Conservation (phyloP, 2,113 vertebrate species). For the Pristiophorus japonicus region DNA sequence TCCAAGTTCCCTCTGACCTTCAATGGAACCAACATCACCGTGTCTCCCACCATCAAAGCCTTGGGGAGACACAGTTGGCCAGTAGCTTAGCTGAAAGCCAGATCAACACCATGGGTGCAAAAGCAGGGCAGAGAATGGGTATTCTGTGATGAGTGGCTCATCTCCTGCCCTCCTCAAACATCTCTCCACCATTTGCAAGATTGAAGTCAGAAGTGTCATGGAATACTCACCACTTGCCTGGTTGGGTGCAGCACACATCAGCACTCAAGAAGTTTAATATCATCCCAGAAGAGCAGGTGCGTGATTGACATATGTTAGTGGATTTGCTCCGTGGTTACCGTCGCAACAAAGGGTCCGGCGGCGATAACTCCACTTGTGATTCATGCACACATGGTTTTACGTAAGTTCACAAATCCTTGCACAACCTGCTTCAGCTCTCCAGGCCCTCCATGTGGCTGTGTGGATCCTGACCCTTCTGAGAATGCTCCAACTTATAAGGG, state of each 20-base stretch:
- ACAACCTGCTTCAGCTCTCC: too few relatives aligned
- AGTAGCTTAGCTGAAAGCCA: neutral
- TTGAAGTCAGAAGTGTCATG: neutral
- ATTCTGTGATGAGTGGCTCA: neutral
- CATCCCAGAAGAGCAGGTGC: neutral
- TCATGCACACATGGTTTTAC: too few relatives aligned
- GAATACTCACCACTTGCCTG: neutral
- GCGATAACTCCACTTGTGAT: too few relatives aligned
- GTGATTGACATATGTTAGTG: neutral
- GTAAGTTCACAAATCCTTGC: too few relatives aligned
- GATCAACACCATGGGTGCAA: neutral
- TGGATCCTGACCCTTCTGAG: too few relatives aligned
- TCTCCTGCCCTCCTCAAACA: neutral
- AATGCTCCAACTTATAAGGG: too few relatives aligned
- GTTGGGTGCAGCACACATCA: neutral
- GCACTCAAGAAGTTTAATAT: neutral
- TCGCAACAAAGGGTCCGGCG: too few relatives aligned
- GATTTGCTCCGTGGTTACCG: too few relatives aligned
- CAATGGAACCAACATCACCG: neutral
- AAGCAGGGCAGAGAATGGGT: neutral
- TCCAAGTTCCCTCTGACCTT: neutral
- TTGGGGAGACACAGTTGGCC: neutral
- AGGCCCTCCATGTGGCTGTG: too few relatives aligned
- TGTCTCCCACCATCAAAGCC: neutral
- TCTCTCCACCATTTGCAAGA: neutral